Base-by-base conservation (phyloP, 2,888 invertebrate genomes). In the Periphyllus acericola region DNA sequence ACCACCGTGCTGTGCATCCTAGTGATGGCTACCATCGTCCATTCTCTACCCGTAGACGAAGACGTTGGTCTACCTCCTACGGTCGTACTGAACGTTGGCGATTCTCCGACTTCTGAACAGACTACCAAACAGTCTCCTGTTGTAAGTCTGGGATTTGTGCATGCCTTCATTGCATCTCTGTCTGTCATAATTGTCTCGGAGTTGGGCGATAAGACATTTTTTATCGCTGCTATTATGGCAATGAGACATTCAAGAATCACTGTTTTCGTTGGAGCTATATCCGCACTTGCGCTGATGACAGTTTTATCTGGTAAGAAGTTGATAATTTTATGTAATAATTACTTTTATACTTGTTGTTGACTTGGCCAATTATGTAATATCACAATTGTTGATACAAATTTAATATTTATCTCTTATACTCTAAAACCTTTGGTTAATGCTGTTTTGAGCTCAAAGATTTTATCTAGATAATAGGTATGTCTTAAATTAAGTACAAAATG, bases 221-320 rank as follows among this genome's bases (percentile, higher is more conserved):
- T 99, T 93, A 99, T 99, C 91, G 99, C 99, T 55, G 99, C 99
- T 90, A 99, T 99, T 90, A 98, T 99, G 99, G 98, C 99, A 3
- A 99, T 99, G 99, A 95, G 97, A 91, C 98, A 99, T 93, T 96
- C 99, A 32, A 93, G 99, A 90, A 91, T 97, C 34, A 95, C 97
- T 82, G 98, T 99, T 40, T 98, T 99, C 92, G 92, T 94, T 80
- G 99, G 99, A 81, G 99, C 99, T 6, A 97, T 99, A 91, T 94
- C 95, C 29, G 99, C 99, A 0, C 93, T 99, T 89, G 95, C 95
- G 36, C 93, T 97, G 90, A 99, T 99, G 99, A 99, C 98, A 36
- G 93, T 98, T 88, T 93, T 99, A 89, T 98, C 98, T 92, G 95
- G 95, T 95, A 92, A 90, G 32, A 71, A 76, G n/a, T 34, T n/a